A percentile compares a stretch with the other conserved stretches of the same genome.
Evolutionary conservation across 2,888 invertebrate species (phyloP).

Genomic region (Buathra laborator): DNA sequence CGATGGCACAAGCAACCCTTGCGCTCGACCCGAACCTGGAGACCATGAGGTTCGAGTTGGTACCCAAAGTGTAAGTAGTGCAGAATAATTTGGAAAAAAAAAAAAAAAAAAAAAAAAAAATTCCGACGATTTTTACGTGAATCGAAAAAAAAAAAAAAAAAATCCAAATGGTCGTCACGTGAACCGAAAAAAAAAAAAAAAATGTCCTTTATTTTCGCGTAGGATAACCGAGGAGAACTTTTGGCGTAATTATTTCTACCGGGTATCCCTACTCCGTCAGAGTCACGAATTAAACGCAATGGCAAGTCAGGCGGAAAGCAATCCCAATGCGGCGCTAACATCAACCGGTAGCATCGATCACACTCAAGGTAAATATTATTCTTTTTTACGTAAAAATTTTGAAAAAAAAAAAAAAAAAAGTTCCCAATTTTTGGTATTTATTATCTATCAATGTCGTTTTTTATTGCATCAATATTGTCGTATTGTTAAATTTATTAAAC

Average conservation of each 20-base stretch:
- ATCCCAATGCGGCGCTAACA: constrained; percentile 80
- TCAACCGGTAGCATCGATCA: constrained; percentile 86
- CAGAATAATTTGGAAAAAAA: not conserved
- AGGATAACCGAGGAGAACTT: constrained; percentile 99
- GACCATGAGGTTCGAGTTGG: constrained; percentile 99
- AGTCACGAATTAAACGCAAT: constrained; percentile 94
- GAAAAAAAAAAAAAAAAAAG: not conserved
- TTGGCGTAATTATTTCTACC: constrained; percentile 99
- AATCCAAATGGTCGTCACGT: not conserved
- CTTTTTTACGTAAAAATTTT: constrained; percentile 31
- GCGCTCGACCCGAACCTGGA: constrained; percentile 98
- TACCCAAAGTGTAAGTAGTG: constrained; percentile 98
- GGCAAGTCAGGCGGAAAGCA: constrained; percentile 84
- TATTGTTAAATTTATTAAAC: constrained; percentile 38
- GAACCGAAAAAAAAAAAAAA: not conserved
- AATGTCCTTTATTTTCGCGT: constrained; percentile 68
- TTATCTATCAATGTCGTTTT: constrained; percentile 44
- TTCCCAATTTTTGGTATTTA: constrained; percentile 44
- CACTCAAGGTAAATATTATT: constrained; percentile 86
- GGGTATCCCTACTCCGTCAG: constrained; percentile 99
- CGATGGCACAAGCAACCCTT: constrained; percentile 97
- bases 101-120: not conserved
- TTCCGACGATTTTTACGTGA: not conserved
- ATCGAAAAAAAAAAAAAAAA: not conserved
- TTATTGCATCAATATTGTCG: constrained; percentile 27